Percentiles rank a stretch among this genome's conserved stretches.
phyloP scores from a whole-genome alignment of 1,140 invertebrate species.

The Lasioglossum baleicum region DNA sequence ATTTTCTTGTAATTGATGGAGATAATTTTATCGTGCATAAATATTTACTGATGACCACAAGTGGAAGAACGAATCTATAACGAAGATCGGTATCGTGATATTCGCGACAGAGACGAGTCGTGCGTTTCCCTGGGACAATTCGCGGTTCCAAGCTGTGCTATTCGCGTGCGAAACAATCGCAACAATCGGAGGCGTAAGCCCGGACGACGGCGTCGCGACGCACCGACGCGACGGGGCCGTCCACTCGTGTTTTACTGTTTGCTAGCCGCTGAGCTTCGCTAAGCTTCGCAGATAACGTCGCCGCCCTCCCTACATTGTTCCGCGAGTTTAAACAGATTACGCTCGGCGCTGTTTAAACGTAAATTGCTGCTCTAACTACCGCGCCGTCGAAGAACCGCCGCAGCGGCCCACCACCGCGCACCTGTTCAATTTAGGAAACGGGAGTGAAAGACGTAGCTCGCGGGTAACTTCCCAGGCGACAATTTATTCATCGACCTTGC shows the following conservation, averaged over 20 bases:
- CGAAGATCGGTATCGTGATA: not conserved
- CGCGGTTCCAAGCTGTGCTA: slow-evolving; percentile 11
- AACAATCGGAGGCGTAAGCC: slow-evolving; percentile 43
- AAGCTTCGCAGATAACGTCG: slow-evolving; percentile 73
- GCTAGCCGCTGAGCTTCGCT: slow-evolving; percentile 70
- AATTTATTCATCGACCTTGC: not conserved
- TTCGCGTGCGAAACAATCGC: slow-evolving; percentile 39
- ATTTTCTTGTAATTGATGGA: no score
- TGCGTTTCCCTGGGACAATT: slow-evolving; percentile 16
- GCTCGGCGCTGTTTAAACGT: slow-evolving; percentile 73
- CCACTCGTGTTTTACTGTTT: slow-evolving; percentile 71
- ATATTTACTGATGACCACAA: not conserved
- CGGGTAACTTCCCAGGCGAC: not conserved
- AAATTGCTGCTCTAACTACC: slow-evolving; percentile 69
- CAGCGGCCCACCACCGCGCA: not conserved
- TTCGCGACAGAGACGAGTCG: not conserved
- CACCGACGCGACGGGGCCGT: slow-evolving; percentile 52
- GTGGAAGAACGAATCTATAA: not conserved
- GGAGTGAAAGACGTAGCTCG: not conserved
- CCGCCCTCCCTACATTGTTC: slow-evolving; percentile 72
- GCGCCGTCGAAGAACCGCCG: slow-evolving; percentile 23
- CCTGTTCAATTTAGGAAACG: not conserved
- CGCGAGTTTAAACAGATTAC: slow-evolving; percentile 78
- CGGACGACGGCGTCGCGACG: slow-evolving; percentile 15
- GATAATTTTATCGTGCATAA: no score